Evolutionary conservation across 2,113 vertebrate genomes (phyloP).

Genomic region (Bujurquina vittata): DNA sequence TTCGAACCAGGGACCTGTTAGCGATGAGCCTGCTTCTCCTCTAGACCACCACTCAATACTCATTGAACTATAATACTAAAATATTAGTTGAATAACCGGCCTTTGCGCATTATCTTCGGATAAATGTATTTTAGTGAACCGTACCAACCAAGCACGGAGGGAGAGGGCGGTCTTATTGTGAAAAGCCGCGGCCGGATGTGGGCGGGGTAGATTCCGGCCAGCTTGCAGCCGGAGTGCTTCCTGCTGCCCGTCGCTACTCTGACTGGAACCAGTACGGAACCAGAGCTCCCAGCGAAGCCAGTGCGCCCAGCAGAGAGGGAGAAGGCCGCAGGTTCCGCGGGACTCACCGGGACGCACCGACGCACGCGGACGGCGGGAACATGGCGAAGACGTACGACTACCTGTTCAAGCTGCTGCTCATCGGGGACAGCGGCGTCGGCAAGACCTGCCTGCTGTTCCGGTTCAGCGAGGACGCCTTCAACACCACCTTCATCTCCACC

Average conservation of each 20-base stretch:
- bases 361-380: constrained; percentile 17
- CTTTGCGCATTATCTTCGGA: too few relatives aligned
- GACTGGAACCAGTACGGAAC: background rate
- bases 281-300: background rate
- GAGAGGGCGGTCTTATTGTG: constrained; percentile 35
- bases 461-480: constrained; percentile 83
- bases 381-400: constrained; percentile 83
- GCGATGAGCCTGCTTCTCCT: too few relatives aligned
- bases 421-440: constrained; percentile 81
- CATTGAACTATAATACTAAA: too few relatives aligned
- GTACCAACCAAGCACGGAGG: background rate
- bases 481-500: constrained; percentile 82
- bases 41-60: too few relatives aligned
- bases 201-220: background rate
- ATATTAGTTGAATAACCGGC: too few relatives aligned
- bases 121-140: background rate
- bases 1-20: too few relatives aligned
- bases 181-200: constrained; percentile 17
- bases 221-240: constrained; percentile 27
- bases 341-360: background rate
- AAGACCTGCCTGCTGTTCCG: constrained; percentile 84
- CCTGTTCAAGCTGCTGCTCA: constrained; percentile 79
- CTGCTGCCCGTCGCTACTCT: constrained; percentile 17
- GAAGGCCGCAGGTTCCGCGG: constrained; percentile 11
- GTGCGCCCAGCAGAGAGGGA: background rate